Percentiles rank a stretch among this genome's conserved stretches.
phyloP scores from a whole-genome alignment of 2,113 vertebrate species.

The Toxotes jaculatrix region DNA sequence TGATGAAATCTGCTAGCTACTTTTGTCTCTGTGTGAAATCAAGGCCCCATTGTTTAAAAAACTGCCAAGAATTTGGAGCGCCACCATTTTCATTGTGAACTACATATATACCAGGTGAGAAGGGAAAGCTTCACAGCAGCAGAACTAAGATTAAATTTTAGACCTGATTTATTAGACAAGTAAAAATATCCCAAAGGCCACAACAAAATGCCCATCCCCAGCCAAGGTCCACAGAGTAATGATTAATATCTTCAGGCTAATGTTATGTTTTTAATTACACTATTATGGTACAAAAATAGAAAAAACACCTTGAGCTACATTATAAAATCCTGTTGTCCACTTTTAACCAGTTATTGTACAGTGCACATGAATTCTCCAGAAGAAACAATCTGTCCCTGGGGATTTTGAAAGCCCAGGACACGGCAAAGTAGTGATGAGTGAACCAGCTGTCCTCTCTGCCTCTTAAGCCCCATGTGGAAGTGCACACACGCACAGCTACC shows the following conservation, averaged over 20 bases:
- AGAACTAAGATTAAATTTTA: background rate
- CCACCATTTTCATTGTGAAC: background rate
- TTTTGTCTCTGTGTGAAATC: background rate
- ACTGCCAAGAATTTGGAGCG: background rate
- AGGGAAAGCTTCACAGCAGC: background rate
- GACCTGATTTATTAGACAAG: background rate
- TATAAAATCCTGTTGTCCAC: slow-evolving; percentile 24
- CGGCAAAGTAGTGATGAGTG: slow-evolving; percentile 67
- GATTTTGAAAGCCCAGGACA: slow-evolving; percentile 38
- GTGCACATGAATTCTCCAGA: slow-evolving; percentile 14
- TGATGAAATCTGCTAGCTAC: background rate
- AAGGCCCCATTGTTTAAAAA: background rate
- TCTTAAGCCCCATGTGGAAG: slow-evolving; percentile 57
- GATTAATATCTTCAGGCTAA: slow-evolving; percentile 7
- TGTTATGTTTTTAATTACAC: slow-evolving; percentile 13
- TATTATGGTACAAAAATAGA: slow-evolving; percentile 28
- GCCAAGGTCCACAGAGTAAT: background rate
- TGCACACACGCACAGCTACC: slow-evolving; percentile 51
- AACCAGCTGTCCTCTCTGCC: slow-evolving; percentile 72
- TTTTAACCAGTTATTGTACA: slow-evolving; percentile 42
- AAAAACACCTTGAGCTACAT: slow-evolving; percentile 3
- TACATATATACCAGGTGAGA: background rate
- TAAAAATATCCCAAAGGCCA: slow-evolving; percentile 3
- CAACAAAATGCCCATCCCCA: background rate
- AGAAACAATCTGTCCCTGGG: slow-evolving; percentile 44